phyloP scores from a whole-genome alignment of 2,113 vertebrate genomes.

The Thermophis baileyi region DNA sequence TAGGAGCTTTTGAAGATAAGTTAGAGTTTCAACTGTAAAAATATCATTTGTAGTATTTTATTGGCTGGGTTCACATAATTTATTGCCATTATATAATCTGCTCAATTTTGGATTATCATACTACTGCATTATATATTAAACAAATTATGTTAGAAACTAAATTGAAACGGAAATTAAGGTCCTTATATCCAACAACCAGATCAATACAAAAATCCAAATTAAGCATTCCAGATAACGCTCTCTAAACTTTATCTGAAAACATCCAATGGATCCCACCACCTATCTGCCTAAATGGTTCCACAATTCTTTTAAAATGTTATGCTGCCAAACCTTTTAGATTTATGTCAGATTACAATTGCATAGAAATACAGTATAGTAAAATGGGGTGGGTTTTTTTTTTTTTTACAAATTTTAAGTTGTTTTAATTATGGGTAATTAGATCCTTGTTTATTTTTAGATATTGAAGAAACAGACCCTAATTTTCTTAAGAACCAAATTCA shows the following conservation, averaged over 20 bases:
- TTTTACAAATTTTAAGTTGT: not conserved
- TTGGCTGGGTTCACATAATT: not conserved
- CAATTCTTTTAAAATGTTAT: not conserved
- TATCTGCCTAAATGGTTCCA: not conserved
- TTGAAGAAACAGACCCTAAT: not conserved
- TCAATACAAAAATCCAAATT: not conserved
- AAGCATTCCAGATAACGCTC: not conserved
- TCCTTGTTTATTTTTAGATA: not conserved
- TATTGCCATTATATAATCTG: not conserved
- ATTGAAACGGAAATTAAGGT: not conserved
- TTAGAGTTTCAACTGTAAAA: not conserved
- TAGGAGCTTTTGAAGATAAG: slow-evolving; percentile 21
- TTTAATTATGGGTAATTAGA: not conserved
- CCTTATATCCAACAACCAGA: not conserved
- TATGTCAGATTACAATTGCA: not conserved
- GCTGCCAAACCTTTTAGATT: not conserved
- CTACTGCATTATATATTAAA: not conserved
- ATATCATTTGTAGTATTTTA: not conserved
- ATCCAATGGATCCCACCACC: not conserved
- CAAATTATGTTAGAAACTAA: not conserved
- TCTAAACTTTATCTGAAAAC: not conserved
- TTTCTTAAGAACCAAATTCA: not conserved
- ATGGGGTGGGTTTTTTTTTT: too few relatives aligned
- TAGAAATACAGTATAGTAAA: not conserved
- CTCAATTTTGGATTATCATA: not conserved